A percentile compares a stretch with the other conserved stretches of the same genome.
phyloP scores from a whole-genome alignment of 2,113 vertebrate genomes.

The Pelecanoides urinatrix region DNA sequence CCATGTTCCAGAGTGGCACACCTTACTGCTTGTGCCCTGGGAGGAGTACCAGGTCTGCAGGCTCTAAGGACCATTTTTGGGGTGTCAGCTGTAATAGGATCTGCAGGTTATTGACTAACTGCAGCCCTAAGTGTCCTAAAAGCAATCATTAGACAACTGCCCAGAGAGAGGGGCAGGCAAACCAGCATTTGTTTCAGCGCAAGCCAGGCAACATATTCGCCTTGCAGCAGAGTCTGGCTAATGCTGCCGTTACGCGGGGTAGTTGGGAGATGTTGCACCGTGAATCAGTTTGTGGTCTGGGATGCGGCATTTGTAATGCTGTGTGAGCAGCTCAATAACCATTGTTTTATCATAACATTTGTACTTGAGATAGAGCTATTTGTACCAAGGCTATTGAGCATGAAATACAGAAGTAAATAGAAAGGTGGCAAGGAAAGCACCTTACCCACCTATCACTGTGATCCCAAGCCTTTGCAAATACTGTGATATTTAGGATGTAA shows the following conservation, averaged over 20 bases:
- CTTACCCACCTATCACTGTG: not conserved
- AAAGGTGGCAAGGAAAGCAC: slow-evolving; percentile 23
- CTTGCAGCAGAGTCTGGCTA: not conserved
- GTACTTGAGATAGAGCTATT: slow-evolving; percentile 37
- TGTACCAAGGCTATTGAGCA: not conserved
- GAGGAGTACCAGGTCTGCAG: not conserved
- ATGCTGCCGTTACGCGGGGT: not conserved
- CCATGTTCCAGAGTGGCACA: not conserved
- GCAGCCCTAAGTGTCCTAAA: not conserved
- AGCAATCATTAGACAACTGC: not conserved
- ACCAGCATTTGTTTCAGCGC: not conserved
- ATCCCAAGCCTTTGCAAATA: slow-evolving; percentile 34
- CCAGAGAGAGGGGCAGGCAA: not conserved
- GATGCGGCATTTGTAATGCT: not conserved
- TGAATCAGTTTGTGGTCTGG: not conserved
- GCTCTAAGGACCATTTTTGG: not conserved
- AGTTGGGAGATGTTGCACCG: not conserved
- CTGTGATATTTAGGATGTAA: slow-evolving; percentile 31
- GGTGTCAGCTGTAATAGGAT: not conserved
- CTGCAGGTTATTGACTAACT: not conserved
- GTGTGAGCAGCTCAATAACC: not conserved
- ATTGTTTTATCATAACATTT: slow-evolving; percentile 30
- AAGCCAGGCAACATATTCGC: not conserved
- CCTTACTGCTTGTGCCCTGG: not conserved
- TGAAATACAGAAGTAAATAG: slow-evolving; percentile 38